Evolutionary conservation across 2,113 vertebrate genomes (phyloP), one percentile per base, ranked within the genome.

Genomic region (Crocuta crocuta): DNA sequence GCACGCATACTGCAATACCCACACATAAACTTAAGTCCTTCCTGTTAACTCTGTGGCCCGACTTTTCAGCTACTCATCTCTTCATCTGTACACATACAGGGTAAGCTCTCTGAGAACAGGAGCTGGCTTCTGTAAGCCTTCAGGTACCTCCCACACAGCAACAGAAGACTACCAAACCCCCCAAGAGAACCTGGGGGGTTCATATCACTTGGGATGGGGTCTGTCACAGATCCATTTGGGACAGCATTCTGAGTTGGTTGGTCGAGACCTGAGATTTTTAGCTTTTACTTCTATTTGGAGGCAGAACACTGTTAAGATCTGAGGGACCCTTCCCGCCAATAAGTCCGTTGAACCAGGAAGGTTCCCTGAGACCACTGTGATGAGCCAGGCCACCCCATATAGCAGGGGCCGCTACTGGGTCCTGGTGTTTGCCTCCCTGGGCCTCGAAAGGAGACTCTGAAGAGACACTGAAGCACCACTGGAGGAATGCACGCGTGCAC

Each of bases 401-500:
- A 58, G 73, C 8, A 21, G 2, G 7, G 39, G 11, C 1, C 13
- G 48, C n/a, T 28, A 24, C 31, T 50, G 48, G 33, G 33, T 74
- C 11, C n/a, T 5, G 4, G 43, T 31, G 4, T 1, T 53, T 33
- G 21, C n/a, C 23, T 84, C 89, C n/a, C 4, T 24, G 35, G 65
- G 58, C 28, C 43, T 78, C 35, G 43, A 53, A 73, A 28, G 45
- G 68, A 39, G 48, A 73, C 71, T 16, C 28, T 15, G 33, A 23
- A 12, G 39, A 89, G n/a, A 28, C 24, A 7, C 23, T 74, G 43
- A 55, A 86, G 65, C 35, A 1, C 58, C 68, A 71, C 23, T 12
- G 28, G 2, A 10, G 68, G 7, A 8, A 58, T 5, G 24, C 35
- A 26, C 0, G 0, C 35, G 2, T 9, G 21, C 26, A n/a, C 2